These are phyloP conservation scores for Bothrops alternatus DNA, from an alignment of 2,797 vertebrate genomes.

Conservation along the genomic window DNA sequence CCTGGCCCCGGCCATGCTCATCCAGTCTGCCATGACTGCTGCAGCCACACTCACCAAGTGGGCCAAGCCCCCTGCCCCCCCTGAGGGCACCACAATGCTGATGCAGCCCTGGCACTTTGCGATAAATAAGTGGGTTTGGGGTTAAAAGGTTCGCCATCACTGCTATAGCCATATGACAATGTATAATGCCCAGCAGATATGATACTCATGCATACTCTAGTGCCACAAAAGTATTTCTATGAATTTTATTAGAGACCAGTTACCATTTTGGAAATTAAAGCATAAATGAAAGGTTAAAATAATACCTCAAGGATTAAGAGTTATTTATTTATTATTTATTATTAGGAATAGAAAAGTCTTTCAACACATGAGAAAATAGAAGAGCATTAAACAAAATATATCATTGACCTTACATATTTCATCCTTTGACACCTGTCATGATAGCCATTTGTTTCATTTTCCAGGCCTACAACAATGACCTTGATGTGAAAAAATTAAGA, in stretches of 20 bases:
- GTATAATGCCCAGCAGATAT: neutral
- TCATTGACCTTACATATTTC: conserved; percentile 7
- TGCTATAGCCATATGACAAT: neutral
- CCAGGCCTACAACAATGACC: neutral
- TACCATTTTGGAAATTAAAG: neutral
- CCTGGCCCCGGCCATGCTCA: too few species aligned
- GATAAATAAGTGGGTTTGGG: too few species aligned
- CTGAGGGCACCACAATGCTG: too few species aligned
- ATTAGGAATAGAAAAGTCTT: neutral
- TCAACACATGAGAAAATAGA: neutral
- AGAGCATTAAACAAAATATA: conserved; percentile 15
- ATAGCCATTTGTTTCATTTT: neutral
- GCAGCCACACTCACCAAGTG: too few species aligned
- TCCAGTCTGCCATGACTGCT: too few species aligned
- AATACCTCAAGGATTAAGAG: neutral
- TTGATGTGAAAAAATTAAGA: conserved; percentile 36
- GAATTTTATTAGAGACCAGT: neutral
- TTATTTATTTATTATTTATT: neutral
- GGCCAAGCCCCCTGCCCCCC: too few species aligned
- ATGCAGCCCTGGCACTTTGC: too few species aligned
- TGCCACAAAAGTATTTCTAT: neutral
- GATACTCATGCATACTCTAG: neutral
- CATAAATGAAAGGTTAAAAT: neutral
- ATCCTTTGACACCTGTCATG: neutral
- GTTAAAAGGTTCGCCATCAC: too few species aligned